A percentile compares a stretch with the other conserved stretches of the same genome.
Evolutionary conservation across 37 sponge, comb jelly and placozoan species (phyloP).

Genomic region (Halichondria panicea): DNA sequence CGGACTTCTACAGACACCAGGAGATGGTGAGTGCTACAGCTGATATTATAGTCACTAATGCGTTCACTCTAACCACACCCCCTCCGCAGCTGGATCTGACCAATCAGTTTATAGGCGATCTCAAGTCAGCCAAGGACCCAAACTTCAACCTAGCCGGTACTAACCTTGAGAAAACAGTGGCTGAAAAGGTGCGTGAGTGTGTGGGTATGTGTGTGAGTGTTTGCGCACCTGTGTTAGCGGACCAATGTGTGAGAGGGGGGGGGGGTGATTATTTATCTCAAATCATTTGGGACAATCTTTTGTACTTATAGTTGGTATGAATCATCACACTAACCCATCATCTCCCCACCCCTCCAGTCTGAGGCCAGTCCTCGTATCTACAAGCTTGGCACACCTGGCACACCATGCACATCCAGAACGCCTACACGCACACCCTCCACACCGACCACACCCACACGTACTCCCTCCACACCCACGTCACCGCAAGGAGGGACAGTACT

Average conservation of each 20-base stretch:
- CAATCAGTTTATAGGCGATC: conserved; percentile 32
- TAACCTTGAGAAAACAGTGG: conserved; percentile 27
- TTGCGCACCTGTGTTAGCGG: too few relatives aligned
- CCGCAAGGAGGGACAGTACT: background rate
- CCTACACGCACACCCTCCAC: background rate
- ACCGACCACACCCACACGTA: background rate
- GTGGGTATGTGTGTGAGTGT: too few relatives aligned
- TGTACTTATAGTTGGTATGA: too few relatives aligned
- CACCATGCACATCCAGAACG: too few relatives aligned
- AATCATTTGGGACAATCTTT: too few relatives aligned
- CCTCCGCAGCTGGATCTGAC: conserved; percentile 45
- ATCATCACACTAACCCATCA: background rate
- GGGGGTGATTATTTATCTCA: too few relatives aligned
- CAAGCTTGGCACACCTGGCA: too few relatives aligned
- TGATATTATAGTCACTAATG: too few relatives aligned
- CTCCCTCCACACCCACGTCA: conserved; percentile 7
- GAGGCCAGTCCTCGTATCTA: background rate
- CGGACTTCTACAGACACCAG: conserved; percentile 54
- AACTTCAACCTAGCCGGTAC: conserved; percentile 64
- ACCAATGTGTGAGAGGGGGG: too few relatives aligned
- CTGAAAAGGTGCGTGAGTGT: conserved; percentile 17
- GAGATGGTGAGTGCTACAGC: conserved; percentile 36
- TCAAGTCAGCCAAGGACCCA: conserved; percentile 50
- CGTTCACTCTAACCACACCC: too few relatives aligned
- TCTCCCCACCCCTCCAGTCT: background rate